A percentile compares a stretch with the other conserved stretches of the same genome.
phyloP scores from a whole-genome alignment of 2,113 vertebrate genomes.

The Danio rerio region DNA sequence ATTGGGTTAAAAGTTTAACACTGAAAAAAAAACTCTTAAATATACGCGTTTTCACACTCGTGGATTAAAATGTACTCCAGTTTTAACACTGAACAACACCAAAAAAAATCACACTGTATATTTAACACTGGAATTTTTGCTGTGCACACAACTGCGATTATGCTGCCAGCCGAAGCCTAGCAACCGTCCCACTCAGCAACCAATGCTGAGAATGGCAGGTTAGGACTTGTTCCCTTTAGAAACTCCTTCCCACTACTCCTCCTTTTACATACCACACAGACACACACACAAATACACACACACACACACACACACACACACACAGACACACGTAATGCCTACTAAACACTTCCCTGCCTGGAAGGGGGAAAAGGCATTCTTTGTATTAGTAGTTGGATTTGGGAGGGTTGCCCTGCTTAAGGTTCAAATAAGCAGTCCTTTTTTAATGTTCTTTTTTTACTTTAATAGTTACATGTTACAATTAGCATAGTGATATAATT shows the following conservation, averaged over 20 bases:
- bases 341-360: neutral
- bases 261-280: neutral
- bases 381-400: neutral
- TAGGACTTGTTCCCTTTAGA: slow-evolving; percentile 51
- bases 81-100: no score
- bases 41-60: no score
- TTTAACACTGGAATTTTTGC: no score
- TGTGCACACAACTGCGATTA: neutral
- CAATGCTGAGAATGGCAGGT: slow-evolving; percentile 46
- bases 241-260: slow-evolving; percentile 12
- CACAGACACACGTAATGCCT: neutral
- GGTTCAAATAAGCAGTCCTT: neutral
- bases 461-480: neutral
- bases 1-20: no score
- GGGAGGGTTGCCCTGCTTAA: neutral
- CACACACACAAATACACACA: neutral
- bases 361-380: neutral
- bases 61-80: no score
- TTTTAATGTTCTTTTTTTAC: no score
- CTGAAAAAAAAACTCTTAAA: no score
- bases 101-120: no score
- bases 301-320: neutral
- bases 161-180: slow-evolving; percentile 18
- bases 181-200: slow-evolving; percentile 21
- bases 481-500: no score